Evolutionary conservation across 2,113 vertebrate species (phyloP), one percentile per base, ranked within the genome.

Genomic region (Sylvia atricapilla): DNA sequence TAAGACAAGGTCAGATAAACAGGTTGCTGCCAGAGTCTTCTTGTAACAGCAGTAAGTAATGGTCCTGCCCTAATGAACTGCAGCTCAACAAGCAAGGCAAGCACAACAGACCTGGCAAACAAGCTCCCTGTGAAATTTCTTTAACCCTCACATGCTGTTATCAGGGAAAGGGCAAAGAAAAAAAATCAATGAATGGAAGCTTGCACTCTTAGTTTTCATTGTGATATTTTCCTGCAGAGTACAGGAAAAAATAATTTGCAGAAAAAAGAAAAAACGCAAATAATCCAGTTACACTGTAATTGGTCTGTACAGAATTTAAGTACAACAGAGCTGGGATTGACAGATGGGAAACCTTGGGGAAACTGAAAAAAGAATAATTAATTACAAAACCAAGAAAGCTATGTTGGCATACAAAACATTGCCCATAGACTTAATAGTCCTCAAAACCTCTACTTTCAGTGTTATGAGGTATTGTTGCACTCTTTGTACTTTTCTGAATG

Each of bases 181-280:
- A 33, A 21, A 35, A 39, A n/a, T 8, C 1, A 0, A 2, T 41
- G 2, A 53, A 12, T 68, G 19, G 6, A 73, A 28, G 5, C 17
- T 62, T 81, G 44, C 21, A 46, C 6, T 68, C 69, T 15, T 70
- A 24, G 19, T 83, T 86, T 88, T 56, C 44, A 15, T 6, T 60
- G 25, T 27, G 5, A 13, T n/a, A 10, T 44, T 94, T 75, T 69
- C 25, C 59, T 59, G 28, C 25, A 63, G 37, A 76, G 11, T 35
- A 53, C 10, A 66, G n/a, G 66, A 83, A 87, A 70, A 17, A 79
- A 28, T 18, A 8, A 44, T 69, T 80, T 94, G 13, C 58, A 79
- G 21, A 70, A 53, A 55, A 76, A 82, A 53, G 19, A 68, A 89
- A n/a, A 67, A 88, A 73, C 44, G 33, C 9, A 87, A 41, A 70